A percentile compares a stretch with the other conserved stretches of the same genome.
These are phyloP conservation scores for Drosophila ercepeae DNA, from an alignment of 1,140 invertebrate genomes.

Conservation along the genomic window DNA sequence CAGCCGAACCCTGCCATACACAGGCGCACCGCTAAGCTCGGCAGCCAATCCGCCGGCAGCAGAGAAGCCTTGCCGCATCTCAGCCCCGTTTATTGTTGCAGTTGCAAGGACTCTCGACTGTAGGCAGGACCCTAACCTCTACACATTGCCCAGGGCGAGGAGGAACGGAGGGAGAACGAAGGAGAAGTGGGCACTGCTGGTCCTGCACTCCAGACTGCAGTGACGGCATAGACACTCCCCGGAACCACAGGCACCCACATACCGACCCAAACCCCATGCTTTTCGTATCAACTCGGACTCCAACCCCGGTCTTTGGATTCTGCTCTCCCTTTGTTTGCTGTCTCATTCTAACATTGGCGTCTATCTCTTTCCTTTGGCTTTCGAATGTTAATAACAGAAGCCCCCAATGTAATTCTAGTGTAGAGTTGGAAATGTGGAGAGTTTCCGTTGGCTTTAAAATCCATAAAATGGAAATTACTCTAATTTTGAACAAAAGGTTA, in stretches of 20 bases:
- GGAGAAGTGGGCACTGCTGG: constrained; percentile 2
- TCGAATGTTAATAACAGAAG: constrained; percentile 14
- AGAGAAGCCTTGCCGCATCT: constrained; percentile 55
- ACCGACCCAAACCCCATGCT: neutral
- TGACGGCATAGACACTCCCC: constrained; percentile 26
- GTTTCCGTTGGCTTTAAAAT: neutral
- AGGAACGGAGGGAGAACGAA: neutral
- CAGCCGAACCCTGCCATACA: constrained; percentile 5
- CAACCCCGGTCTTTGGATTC: neutral
- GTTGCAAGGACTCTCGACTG: constrained; percentile 37
- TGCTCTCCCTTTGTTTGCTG: constrained; percentile 17
- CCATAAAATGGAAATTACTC: neutral
- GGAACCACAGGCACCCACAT: constrained; percentile 4
- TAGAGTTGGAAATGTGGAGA: constrained; percentile 5
- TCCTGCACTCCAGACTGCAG: constrained; percentile 41
- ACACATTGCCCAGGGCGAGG: neutral
- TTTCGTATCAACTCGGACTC: constrained; percentile 16
- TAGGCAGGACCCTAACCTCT: constrained; percentile 19
- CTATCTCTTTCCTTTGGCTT: neutral
- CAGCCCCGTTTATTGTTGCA: constrained; percentile 44
- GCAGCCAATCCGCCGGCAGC: constrained; percentile 69
- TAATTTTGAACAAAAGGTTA: too few species aligned
- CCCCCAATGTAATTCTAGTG: neutral
- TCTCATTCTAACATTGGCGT: constrained; percentile 2
- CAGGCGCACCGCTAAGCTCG: constrained; percentile 55